A percentile compares a stretch with the other conserved stretches of the same genome.
phyloP scores from a whole-genome alignment of 1,140 invertebrate genomes.

The Drosophila lacertosa region DNA sequence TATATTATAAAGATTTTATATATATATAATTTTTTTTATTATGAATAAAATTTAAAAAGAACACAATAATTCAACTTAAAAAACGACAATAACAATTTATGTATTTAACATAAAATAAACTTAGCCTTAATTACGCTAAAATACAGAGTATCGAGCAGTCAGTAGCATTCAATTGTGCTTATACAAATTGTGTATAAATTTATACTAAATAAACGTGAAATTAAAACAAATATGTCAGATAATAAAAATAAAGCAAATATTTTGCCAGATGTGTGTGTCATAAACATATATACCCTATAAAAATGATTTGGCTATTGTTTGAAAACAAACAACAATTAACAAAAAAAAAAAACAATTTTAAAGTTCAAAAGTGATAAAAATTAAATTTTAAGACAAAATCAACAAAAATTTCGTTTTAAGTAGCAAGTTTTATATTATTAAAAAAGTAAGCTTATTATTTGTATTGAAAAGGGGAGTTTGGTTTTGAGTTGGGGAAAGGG shows the following conservation, averaged over 20 bases:
- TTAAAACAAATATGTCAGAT: constrained; percentile 11
- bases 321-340: background rate
- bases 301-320: background rate
- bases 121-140: too few relatives aligned
- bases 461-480: background rate
- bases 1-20: too few relatives aligned
- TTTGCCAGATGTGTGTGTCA: constrained; percentile 4
- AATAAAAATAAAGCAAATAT: constrained; percentile 16
- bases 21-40: too few relatives aligned
- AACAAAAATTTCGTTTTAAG: background rate
- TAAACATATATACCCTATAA: background rate
- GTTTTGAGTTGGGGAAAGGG: background rate
- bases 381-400: background rate
- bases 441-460: background rate
- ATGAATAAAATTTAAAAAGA: too few relatives aligned
- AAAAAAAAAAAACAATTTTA: background rate
- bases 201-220: background rate
- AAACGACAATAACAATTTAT: too few relatives aligned
- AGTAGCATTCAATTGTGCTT: background rate
- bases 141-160: background rate
- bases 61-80: too few relatives aligned
- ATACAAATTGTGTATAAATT: too few relatives aligned
- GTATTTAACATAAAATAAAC: too few relatives aligned
- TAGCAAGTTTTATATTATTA: background rate
- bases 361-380: background rate